These are phyloP conservation scores for Scaptomyza reducta DNA, from an alignment of 2,888 invertebrate genomes.

Conservation along the genomic window DNA sequence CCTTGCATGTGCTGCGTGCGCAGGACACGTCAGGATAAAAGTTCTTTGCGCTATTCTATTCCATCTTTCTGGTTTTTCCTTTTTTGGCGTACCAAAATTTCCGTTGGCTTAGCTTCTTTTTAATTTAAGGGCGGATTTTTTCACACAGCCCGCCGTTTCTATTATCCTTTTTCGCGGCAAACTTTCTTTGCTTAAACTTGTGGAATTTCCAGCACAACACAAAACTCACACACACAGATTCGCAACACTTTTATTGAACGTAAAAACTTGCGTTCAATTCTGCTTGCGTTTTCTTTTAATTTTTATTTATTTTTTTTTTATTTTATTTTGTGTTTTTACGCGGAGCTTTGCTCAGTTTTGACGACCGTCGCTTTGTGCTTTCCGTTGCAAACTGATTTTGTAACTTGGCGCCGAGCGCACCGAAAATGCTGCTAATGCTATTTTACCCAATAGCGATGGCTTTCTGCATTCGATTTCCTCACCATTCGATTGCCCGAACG, in stretches of 20 bases:
- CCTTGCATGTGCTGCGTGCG: constrained; percentile 57
- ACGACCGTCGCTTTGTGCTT: constrained; percentile 84
- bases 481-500: constrained; percentile 30
- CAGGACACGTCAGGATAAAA: constrained; percentile 75
- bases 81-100: constrained; percentile 66
- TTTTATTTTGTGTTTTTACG: constrained; percentile 23
- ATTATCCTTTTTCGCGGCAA: constrained; percentile 25
- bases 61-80: constrained; percentile 13
- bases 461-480: constrained; percentile 44
- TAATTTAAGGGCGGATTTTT: constrained; percentile 71
- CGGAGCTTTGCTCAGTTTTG: constrained; percentile 64
- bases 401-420: constrained; percentile 64
- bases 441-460: constrained; percentile 28
- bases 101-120: constrained; percentile 67
- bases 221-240: constrained; percentile 15
- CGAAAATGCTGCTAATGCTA: constrained; percentile 29
- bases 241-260: constrained; percentile 19
- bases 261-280: constrained; percentile 43
- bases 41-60: constrained; percentile 31
- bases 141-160: constrained; percentile 38
- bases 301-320: constrained; percentile 1
- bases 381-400: constrained; percentile 82
- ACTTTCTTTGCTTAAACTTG: constrained; percentile 33
- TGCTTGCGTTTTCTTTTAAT: too few species aligned
- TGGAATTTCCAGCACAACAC: constrained; percentile 40